Evolutionary conservation across 2,113 vertebrate species (phyloP).

Genomic region (Sorex araneus): DNA sequence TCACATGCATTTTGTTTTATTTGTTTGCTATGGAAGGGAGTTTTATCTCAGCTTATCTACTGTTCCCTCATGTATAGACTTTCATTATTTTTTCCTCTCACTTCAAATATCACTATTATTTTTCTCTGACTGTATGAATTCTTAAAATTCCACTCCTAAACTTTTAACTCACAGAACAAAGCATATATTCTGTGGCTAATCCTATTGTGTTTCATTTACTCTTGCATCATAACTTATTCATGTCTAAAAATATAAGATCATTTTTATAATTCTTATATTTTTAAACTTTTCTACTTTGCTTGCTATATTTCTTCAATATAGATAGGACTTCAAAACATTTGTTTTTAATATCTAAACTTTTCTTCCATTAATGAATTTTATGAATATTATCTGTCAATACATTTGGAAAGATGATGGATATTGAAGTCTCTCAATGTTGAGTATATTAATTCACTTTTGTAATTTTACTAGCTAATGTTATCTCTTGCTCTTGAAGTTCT

Average conservation of each 20-base stretch:
- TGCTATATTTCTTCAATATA: neutral
- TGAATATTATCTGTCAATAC: neutral
- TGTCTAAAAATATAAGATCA: neutral
- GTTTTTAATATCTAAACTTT: neutral
- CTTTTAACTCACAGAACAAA: neutral
- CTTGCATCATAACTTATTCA: neutral
- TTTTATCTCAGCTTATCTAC: neutral
- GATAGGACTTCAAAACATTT: neutral
- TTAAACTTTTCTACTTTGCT: neutral
- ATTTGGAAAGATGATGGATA: conserved; percentile 8
- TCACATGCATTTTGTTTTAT: conserved; percentile 26
- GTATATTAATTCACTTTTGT: neutral
- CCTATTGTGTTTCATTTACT: too few relatives aligned
- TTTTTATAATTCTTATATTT: conserved; percentile 23
- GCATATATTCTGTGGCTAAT: too few relatives aligned
- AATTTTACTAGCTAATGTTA: neutral
- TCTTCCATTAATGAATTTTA: neutral
- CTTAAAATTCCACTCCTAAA: conserved; percentile 1
- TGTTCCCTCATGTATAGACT: neutral
- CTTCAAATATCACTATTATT: neutral
- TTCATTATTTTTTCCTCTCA: conserved; percentile 8
- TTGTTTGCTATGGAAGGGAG: neutral
- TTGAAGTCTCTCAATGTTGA: neutral
- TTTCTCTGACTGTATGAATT: conserved; percentile 21
- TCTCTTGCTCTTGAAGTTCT: neutral